Base-by-base conservation (phyloP, 35 echinoderm and acorn worm species). In the Lytechinus pictus region DNA sequence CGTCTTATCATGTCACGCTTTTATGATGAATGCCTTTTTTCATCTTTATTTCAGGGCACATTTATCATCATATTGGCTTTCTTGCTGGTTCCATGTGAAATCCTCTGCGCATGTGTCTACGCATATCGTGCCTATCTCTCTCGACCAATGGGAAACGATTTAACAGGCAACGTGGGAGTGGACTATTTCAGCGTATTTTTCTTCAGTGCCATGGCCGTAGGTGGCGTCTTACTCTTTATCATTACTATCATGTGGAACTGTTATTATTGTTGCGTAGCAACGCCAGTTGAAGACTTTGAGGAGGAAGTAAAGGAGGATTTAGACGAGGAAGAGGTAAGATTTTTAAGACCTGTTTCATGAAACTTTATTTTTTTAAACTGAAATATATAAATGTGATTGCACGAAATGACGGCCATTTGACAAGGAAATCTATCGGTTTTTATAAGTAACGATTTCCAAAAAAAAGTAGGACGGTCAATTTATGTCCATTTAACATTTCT, bases 31-130 rank as follows among this genome's bases (percentile, higher is more conserved):
- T 60, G 16, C 57, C 57, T 12, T 60, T 60, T 7, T 79, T 79
- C n/a, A 4, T 79, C n/a, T 79, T 79, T 1, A 21, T 57, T 57
- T 57, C 52, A 93, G 92, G 92, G 92, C 19, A 93, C 92, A 55
- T 93, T 93, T 12, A 93, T 93, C 92, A 57, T 93, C 52, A 57
- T 54, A 10, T 19, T 93, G 13, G 57, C 53, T 11, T 93, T 93
- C n/a, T 9, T 93, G 13, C 92, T 93, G 13, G 92, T 93, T 16
- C 92, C 92, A 57, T 93, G 92, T 57, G 92, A 54, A 24, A 57
- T 93, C 53, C 55, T 93, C 52, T 93, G 92, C 92, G 92, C 92
- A 93, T 93, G 92, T 57, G 21, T 93, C 55, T 93, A 93, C 92
- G 92, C 53, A 54, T 93, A 93, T 55, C 92, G 92, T 27, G 92